Evolutionary conservation across 2,888 invertebrate genomes (phyloP), one percentile per base, ranked within the genome.

Genomic region (Oligia strigilis): DNA sequence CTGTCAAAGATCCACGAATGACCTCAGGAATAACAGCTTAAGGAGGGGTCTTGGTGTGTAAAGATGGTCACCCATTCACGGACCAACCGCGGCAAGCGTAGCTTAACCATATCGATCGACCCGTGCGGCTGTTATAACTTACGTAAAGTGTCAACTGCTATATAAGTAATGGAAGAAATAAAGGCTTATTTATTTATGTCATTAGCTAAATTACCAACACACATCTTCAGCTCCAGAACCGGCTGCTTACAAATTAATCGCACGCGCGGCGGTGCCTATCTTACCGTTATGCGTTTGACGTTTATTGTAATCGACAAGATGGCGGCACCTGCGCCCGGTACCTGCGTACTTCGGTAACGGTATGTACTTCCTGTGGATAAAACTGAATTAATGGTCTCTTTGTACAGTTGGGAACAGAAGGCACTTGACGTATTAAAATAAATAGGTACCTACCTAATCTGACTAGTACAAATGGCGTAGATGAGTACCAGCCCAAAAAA

Each of bases 281-380:
- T 40, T 40, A 40, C 4, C 46, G 19, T 84, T 71, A 75, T 73
- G 75, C 67, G 62, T 81, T 75, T 88, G 85, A 84, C 78, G 55
- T 88, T 88, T 87, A 87, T 84, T 84, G 75, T 88, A 76, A 73
- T 71, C 23, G 43, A 52, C 74, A 78, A 81, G 89, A 81, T 87
- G 80, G 84, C 75, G 14, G 55, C 88, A 88, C 89, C 88, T 88
- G 88, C 13, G 82, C 65, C 58, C 77, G 17, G 55, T 69, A 40
- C 29, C 29, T 29, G 29, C 9, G 43, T 8, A 43, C 43, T 43
- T 43, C 43, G 43, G 11, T 46, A 46, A 9, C 43, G 43, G 11
- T 46, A 46, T 46, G 36, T 65, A 65, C 78, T 80, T 76, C 79
- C 67, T 65, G 52, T n/a, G 67, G 75, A 83, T 81, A 65, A 80